Base-by-base conservation (phyloP, 2,113 vertebrate species). In the Hippocampus abdominalis region DNA sequence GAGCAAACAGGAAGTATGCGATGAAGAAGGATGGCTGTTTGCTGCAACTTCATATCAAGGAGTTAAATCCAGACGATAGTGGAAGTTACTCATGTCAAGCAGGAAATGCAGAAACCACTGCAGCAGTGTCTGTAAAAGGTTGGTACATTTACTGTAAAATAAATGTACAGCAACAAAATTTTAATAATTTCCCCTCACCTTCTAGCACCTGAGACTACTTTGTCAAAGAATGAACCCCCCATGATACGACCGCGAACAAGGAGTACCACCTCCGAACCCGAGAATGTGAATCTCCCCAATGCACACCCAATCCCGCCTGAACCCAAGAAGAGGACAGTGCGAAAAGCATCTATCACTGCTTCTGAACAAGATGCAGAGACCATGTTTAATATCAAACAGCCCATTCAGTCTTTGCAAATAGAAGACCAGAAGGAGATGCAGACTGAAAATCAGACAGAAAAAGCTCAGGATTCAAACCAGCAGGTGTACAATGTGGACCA, bases 71-170 rank as follows among this genome's bases (percentile, higher is more conserved):
- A 10, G 80, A 90, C 4, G 96, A 97, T 69, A 86, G 89, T 0
- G 93, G 93, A 16, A 89, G 79, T 67, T 94, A 96, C 5, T 73
- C 84, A 46, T 91, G 91, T 18, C 49, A 89, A 20, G 81, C 88
- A 40, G 91, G 84, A 65, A 88, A 80, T 71, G 83, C 88, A 81
- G 80, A 90, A 32, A 93, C 90, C 54, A 51, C 57, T 64, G 66
- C 48, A n/a, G 79, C 72, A 1, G 70, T 95, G 71, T 84, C 65
- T 8, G 90, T 95, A 64, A 91, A 86, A 79, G 92, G 93, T 96
- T 88, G 65, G 69, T 73, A 11, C 88, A 57, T 46, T 18, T 42
- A 32, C 51, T 49, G 0, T 2, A 16, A 44, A 64, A 64, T 64
- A 44, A 15, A 64, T 44, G 40, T 44, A 44, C 21, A 44, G n/a